Evolutionary conservation across 2,113 vertebrate species (phyloP).

Genomic region (Electrona antarctica): DNA sequence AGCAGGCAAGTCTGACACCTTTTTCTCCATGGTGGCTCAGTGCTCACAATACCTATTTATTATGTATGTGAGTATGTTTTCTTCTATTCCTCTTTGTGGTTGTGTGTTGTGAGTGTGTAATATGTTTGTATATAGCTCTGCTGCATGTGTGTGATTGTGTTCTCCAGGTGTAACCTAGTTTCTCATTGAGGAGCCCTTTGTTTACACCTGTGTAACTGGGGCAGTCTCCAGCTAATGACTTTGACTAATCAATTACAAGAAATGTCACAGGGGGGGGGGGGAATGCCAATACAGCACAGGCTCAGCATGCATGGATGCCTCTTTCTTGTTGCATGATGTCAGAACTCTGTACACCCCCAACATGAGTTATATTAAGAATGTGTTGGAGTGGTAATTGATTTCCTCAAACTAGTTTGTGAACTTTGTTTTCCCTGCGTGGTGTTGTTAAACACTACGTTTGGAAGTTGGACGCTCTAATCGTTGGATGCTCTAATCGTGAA

Average conservation of each 20-base stretch:
- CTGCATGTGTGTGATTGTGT: conserved; percentile 35
- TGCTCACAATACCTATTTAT: conserved; percentile 53
- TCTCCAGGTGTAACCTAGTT: conserved; percentile 74
- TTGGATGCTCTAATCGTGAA: no score
- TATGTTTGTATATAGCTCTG: not conserved
- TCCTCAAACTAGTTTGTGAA: not conserved
- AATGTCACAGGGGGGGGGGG: conserved; percentile 23
- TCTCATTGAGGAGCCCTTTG: conserved; percentile 62
- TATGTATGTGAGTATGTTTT: conserved; percentile 29
- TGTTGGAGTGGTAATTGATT: not conserved
- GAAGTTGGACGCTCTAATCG: no score
- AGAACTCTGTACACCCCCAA: not conserved
- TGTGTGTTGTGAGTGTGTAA: conserved; percentile 10
- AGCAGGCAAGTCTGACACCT: conserved; percentile 33
- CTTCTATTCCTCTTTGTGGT: no score
- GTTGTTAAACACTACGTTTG: no score
- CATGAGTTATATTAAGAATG: not conserved
- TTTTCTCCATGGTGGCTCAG: conserved; percentile 39
- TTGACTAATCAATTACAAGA: conserved; percentile 70
- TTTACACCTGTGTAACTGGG: conserved; percentile 71
- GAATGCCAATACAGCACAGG: conserved; percentile 33
- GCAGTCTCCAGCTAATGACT: conserved; percentile 59
- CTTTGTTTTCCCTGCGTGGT: no score
- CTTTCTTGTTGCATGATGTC: conserved; percentile 7
- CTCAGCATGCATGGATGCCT: conserved; percentile 5